A percentile compares a stretch with the other conserved stretches of the same genome.
Conservation (phyloP, 1,140 invertebrate species). For the Globodera rostochiensis region DNA sequence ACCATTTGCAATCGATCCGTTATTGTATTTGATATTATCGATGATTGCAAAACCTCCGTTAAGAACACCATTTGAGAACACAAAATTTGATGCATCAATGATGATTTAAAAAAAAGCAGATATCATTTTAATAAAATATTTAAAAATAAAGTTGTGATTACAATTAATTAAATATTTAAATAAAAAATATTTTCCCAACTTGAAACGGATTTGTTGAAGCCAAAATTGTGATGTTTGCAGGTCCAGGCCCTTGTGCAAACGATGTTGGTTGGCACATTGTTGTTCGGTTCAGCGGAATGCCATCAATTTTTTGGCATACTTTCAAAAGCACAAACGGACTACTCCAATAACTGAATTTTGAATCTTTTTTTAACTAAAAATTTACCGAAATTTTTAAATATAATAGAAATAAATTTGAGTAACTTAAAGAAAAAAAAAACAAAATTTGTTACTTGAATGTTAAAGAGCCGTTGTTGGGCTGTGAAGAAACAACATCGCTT, state of each 20-base stretch:
- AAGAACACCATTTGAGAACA: conserved; percentile 5
- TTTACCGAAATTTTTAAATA: not conserved
- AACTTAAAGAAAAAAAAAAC: not conserved
- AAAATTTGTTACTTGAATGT: conserved; percentile 8
- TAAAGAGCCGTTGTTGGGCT: conserved; percentile 8
- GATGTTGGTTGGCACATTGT: conserved; percentile 1
- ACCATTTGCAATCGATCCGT: too few relatives aligned
- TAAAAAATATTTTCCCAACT: not conserved
- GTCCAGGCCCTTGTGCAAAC: conserved; percentile 17
- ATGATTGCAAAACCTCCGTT: conserved; percentile 17
- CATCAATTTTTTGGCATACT: conserved; percentile 6
- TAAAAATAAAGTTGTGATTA: not conserved
- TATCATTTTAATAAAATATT: not conserved
- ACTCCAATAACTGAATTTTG: conserved; percentile 18
- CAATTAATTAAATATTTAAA: not conserved
- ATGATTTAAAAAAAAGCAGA: conserved; percentile 7
- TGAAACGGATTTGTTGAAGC: not conserved
- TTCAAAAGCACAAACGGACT: conserved; percentile 22
- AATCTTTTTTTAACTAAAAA: not conserved
- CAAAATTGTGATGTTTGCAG: conserved; percentile 3
- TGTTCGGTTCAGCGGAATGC: not conserved
- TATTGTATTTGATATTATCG: conserved; percentile 17
- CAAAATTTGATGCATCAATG: conserved; percentile 21
- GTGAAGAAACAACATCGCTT: conserved; percentile 14
- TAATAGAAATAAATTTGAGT: not conserved